These are phyloP conservation scores for Vanacampus margaritifer DNA, from an alignment of 2,113 vertebrate genomes.

Conservation along the genomic window DNA sequence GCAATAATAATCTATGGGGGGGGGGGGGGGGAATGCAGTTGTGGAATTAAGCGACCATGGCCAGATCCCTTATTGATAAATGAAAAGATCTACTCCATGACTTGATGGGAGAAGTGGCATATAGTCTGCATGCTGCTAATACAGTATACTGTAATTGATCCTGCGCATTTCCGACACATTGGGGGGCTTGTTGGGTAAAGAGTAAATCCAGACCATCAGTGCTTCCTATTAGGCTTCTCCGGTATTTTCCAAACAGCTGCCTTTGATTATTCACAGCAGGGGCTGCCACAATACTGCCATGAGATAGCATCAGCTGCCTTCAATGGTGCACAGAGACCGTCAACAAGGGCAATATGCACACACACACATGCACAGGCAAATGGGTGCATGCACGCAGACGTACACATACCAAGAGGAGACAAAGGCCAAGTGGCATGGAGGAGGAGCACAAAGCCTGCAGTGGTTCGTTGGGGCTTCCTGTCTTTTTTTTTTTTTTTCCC, in stretches of 20 bases:
- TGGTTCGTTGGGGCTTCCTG: slow-evolving; percentile 57
- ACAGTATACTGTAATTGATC: slow-evolving; percentile 35
- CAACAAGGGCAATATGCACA: slow-evolving; percentile 64
- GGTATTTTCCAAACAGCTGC: slow-evolving; percentile 76
- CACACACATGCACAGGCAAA: slow-evolving; percentile 30
- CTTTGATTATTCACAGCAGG: slow-evolving; percentile 72
- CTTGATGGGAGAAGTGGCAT: slow-evolving; percentile 5
- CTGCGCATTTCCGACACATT: slow-evolving; percentile 33
- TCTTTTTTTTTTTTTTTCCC: slow-evolving; percentile 37
- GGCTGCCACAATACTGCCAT: slow-evolving; percentile 62
- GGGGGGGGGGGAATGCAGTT: neutral
- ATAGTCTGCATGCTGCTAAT: slow-evolving; percentile 26
- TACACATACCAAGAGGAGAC: slow-evolving; percentile 48
- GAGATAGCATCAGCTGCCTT: slow-evolving; percentile 73
- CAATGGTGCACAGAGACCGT: slow-evolving; percentile 59
- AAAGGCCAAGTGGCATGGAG: slow-evolving; percentile 58
- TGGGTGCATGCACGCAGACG: slow-evolving; percentile 21
- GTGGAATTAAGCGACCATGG: neutral
- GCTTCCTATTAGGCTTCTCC: slow-evolving; percentile 68
- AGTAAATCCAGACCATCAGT: slow-evolving; percentile 59
- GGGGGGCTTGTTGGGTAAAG: slow-evolving; percentile 44
- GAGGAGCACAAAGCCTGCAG: slow-evolving; percentile 52
- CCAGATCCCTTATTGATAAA: neutral
- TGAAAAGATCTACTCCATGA: neutral
- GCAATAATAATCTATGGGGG: slow-evolving; percentile 19